Evolutionary conservation across 2,797 vertebrate species (phyloP).

Genomic region (Alexandromys oeconomus): DNA sequence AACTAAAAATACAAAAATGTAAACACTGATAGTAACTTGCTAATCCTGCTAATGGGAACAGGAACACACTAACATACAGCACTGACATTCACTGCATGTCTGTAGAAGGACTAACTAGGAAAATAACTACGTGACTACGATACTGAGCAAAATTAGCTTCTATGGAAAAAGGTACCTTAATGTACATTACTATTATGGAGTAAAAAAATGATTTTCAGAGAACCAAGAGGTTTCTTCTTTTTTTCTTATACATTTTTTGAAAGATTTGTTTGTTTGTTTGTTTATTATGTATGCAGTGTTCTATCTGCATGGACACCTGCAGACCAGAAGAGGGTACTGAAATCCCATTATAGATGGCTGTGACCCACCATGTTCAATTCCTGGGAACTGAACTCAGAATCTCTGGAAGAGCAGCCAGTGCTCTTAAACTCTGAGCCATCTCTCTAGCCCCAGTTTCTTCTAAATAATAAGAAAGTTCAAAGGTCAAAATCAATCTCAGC

Average conservation of each 20-base stretch:
- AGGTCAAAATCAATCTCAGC: constrained; percentile 38
- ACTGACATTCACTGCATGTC: neutral
- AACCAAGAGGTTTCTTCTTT: neutral
- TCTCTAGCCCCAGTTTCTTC: neutral
- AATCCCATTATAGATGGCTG: too few species aligned
- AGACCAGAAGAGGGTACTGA: too few species aligned
- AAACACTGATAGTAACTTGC: neutral
- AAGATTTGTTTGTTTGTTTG: too few species aligned
- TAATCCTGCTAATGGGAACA: constrained; percentile 46
- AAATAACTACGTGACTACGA: constrained; percentile 28
- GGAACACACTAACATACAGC: neutral
- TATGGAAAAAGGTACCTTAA: constrained; percentile 12
- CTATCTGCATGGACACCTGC: too few species aligned
- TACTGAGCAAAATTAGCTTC: neutral
- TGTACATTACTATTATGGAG: neutral
- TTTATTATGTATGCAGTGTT: too few species aligned
- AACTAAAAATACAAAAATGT: constrained; percentile 49
- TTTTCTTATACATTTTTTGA: too few species aligned
- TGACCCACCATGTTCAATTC: too few species aligned
- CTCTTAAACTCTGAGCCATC: too few species aligned
- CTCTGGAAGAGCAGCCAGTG: too few species aligned
- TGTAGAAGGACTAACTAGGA: constrained; percentile 35
- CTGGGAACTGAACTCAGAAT: too few species aligned
- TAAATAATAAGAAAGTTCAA: constrained; percentile 54
- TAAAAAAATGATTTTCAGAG: constrained; percentile 4